Evolutionary conservation across 2,797 vertebrate species (phyloP), one percentile per base, ranked within the genome.

Genomic region (Protosalanx chinensis): DNA sequence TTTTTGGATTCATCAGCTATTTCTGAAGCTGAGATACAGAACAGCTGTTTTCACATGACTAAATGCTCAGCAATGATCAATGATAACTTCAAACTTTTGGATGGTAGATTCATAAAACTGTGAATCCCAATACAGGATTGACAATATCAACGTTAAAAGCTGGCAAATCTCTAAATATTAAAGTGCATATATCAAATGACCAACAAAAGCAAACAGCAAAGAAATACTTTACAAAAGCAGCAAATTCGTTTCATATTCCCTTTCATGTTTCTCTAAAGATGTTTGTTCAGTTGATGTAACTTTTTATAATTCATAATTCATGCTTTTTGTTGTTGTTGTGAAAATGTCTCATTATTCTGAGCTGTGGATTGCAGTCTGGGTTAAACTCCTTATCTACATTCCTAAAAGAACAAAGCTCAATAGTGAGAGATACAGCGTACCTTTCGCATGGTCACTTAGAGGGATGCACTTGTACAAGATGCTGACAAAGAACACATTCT

Each of bases 151-250:
- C 73, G 71, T 68, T 61, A 62, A 84, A 86, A 59, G 68, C 72
- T 82, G 65, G 76, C 67, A 58, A 41, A 59, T 71, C 74, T 79
- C 81, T 51, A 41, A 82, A 81, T 72, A 73, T n/a, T 87, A 85
- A 88, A 87, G 79, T 87, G 83, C 81, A 87, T 84, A 51, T 76
- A 82, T 87, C 18, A 88, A 86, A 80, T 76, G 64, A 85, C 23
- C 23, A 77, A 64, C n/a, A 72, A 72, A 86, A 83, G 86, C 6
- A 0, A 1, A 20, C 18, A 2, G 30, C 23, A 72, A 67, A 66
- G 68, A 72, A 58, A 76, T 56, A 68, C 6, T 67, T 61, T 56
- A 56, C 51, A 56, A 56, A 56, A 5, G 4, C 5, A 56, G n/a
- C 46, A 12, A 2, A 61, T 46, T 3, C 0, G 10, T 79, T 70